phyloP scores from a whole-genome alignment of 2,113 vertebrate species.

The Oryzias melastigma region DNA sequence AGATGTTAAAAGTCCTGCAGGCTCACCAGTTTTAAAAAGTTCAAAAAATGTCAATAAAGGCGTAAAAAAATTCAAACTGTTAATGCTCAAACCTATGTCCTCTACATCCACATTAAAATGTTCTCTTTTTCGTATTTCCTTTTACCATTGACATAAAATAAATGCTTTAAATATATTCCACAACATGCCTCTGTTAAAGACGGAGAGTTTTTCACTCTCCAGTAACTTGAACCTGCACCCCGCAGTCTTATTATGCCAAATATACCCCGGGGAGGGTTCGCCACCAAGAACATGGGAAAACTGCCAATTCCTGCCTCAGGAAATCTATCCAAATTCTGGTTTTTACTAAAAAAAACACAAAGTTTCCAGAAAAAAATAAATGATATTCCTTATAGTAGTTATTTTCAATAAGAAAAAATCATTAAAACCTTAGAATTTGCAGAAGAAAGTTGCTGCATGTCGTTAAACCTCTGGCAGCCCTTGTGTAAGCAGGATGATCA shows the following conservation, averaged over 20 bases:
- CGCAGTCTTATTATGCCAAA: slow-evolving; percentile 26
- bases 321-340: slow-evolving; percentile 48
- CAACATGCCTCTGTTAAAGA: slow-evolving; percentile 7
- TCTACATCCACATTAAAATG: slow-evolving; percentile 18
- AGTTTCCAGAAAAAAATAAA: slow-evolving; percentile 15
- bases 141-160: slow-evolving; percentile 2
- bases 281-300: slow-evolving; percentile 45
- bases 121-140: neutral
- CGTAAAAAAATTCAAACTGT: too few species aligned
- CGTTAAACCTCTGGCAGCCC: slow-evolving; percentile 21
- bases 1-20: slow-evolving; percentile 10
- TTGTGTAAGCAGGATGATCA: neutral
- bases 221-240: slow-evolving; percentile 40
- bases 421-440: slow-evolving; percentile 6
- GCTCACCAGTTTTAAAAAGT: neutral
- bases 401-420: slow-evolving; percentile 17
- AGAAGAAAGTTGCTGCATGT: slow-evolving; percentile 4
- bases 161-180: slow-evolving; percentile 25
- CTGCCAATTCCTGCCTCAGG: slow-evolving; percentile 30
- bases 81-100: neutral
- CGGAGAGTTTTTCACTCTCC: slow-evolving; percentile 21
- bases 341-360: slow-evolving; percentile 35
- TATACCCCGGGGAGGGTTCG: slow-evolving; percentile 38
- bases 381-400: slow-evolving; percentile 2
- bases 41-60: too few species aligned